Base-by-base conservation (phyloP, 2,888 invertebrate genomes). In the Eilema sororculum region DNA sequence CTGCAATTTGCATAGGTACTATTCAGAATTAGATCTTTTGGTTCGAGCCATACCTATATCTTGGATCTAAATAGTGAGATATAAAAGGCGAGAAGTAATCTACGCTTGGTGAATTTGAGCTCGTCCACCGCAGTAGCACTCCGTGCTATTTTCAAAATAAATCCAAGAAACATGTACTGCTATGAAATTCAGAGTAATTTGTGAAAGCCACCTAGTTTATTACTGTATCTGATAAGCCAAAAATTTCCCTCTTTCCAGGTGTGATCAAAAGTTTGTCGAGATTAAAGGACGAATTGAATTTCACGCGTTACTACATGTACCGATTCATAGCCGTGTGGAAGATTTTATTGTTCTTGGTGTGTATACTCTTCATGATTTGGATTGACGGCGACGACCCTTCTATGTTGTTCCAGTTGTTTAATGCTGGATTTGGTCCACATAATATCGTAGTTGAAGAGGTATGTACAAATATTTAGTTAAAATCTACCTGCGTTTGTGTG, bases 241-340 rank as follows among this genome's bases (percentile, higher is more conserved):
- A 13, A 10, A 25, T 28, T 13, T 41, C 56, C 60, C 22, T 56
- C 0, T 12, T 73, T 92, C 28, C 90, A 96, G 97, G 96, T 63
- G 93, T 97, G 75, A 96, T 98, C 64, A 97, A 97, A 87, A 96
- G 96, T 60, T 94, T 98, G 83, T 98, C 97, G 13, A 96, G 97
- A 87, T 96, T 98, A 64, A 98, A 98, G 87, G 97, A 97, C 67
- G 97, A 98, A 68, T 94, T 99, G 77, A 97, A 96, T 75, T 94
- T 96, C 68, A 97, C 98, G 1, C 96, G 99, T 65, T 99, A 99
- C 86, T 99, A 98, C 91, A 97, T 97, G 3, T 98, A 99, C 91
- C 97, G 98, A 84, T 98, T 98, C 86, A 96, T 99, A 67, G 98
- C 99, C 0, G 91, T 98, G 0, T 99, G 99, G 99, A 99, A 99